Evolutionary conservation across 2,888 invertebrate genomes (phyloP), one percentile per base, ranked within the genome.

Genomic region (Allophyes oxyacanthae): DNA sequence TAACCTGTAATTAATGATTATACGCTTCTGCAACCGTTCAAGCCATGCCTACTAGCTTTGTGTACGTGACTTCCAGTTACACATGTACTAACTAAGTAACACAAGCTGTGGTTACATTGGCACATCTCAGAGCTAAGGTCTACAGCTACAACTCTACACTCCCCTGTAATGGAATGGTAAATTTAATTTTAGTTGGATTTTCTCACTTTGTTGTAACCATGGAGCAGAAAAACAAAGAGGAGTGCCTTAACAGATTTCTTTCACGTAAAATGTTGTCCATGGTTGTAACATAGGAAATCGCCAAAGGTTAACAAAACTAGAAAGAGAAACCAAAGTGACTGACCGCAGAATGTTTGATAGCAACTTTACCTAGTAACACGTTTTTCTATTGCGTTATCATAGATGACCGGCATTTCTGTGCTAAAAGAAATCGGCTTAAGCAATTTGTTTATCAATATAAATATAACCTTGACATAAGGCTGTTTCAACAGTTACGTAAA

Each of bases 381-480:
- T 20, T 20, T 20, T 20, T 20, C 9, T 38, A 36, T 36, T 6
- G 20, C 37, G 13, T 11, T 25, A 34, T 45, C 3, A 33, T 20
- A 20, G 20, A 3, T 20, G 20, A 20, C 20, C 20, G 20, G 20
- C 20, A 3, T 20, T 20, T 20, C 20, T 37, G 46, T 14, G 14
- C 28, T 15, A 28, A 37, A 28, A 37, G 59, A 44, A 42, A 43
- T 32, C 9, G 15, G 37, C 37, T 75, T 57, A 14, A 10, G 61
- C 48, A 64, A 64, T 59, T 44, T 45, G 44, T 64, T 64, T 37
- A 51, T 53, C 13, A 43, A 54, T 38, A 40, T 58, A 64, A 64
- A 71, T 52, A 64, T 51, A 54, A 72, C 73, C 73, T 73, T 76
- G 73, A 76, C 76, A 67, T 44, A 28, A 61, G 38, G 41, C 40